phyloP scores from a whole-genome alignment of 2,888 invertebrate species.

The Mechanitis mazaeus region DNA sequence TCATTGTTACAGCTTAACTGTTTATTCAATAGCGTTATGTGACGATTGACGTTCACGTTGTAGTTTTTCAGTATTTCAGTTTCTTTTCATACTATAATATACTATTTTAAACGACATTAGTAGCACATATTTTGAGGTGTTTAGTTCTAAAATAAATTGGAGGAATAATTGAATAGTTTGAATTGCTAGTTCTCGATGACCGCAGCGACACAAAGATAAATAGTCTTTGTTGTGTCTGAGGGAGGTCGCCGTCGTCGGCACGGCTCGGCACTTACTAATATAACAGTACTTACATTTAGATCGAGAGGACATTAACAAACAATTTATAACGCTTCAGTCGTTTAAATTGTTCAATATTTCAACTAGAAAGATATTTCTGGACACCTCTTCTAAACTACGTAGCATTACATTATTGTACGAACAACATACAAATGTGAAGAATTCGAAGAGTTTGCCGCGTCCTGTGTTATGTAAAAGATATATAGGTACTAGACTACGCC shows the following conservation, averaged over 20 bases:
- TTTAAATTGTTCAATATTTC: conserved; percentile 17
- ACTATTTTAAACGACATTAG: too few relatives aligned
- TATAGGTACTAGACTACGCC: background rate
- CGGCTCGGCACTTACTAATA: background rate
- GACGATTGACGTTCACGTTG: too few relatives aligned
- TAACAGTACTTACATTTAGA: conserved; percentile 12
- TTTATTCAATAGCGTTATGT: too few relatives aligned
- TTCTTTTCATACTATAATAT: too few relatives aligned
- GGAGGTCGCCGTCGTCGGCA: conserved; percentile 18
- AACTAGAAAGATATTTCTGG: conserved; percentile 11
- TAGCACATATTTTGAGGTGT: too few relatives aligned
- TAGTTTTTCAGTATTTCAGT: too few relatives aligned
- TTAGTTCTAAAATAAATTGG: too few relatives aligned
- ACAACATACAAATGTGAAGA: background rate
- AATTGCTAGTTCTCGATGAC: conserved; percentile 4
- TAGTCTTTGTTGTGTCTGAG: conserved; percentile 2
- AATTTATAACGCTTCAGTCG: conserved; percentile 19
- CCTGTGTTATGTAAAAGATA: background rate
- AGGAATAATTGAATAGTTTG: too few relatives aligned
- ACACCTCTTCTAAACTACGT: background rate
- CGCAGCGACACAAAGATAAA: background rate
- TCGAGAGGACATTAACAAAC: conserved; percentile 16
- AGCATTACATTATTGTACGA: background rate
- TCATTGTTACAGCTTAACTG: too few relatives aligned
- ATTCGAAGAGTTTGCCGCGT: background rate